Evolutionary conservation across 2,888 invertebrate species (phyloP), one percentile per base, ranked within the genome.

Genomic region (Lobophora halterata): DNA sequence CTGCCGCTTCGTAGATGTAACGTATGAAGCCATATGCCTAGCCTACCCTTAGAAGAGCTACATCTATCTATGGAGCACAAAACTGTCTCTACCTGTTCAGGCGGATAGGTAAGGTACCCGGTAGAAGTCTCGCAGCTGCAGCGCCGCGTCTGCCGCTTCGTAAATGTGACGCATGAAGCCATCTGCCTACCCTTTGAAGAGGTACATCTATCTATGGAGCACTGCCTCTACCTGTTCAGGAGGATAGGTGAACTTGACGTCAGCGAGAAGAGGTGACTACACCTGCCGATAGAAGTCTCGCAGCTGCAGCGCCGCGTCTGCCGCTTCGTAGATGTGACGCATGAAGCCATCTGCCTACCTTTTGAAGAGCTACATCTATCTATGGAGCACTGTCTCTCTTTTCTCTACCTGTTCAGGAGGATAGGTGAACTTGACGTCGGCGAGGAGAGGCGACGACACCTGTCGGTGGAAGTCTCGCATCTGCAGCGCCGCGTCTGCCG

Each of bases 281-380:
- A 94, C 90, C 71, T 92, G 90, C 18, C 85, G 83, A 78, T 92
- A 93, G 76, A 92, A 93, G 64, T 90, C 89, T 27, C 89, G 79
- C 24, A 94, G 78, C 68, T 93, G 93, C 21, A 91, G 69, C 45
- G 89, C 88, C 1, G 93, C 91, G 65, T 93, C 93, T 0, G 91
- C 87, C n/a, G 90, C 91, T 66, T 92, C 92, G 73, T 93, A 93
- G 50, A 94, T 93, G 66, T 91, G 90, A 1, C 92, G 79, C 56
- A 91, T 90, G 69, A 92, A 91, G 2, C 93, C 94, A 14, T 82
- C 82, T 7, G 7, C 7, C 19, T 7, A 7, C n/a, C n/a, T n/a
- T n/a, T n/a, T 19, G 19, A 1, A 19, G n/a, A 5, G 1, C 19
- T 5, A n/a, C 19, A 5, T 2, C 19, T 19, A n/a, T 1, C 3